Conservation (phyloP, 2,888 invertebrate species). For the Sarcophaga caerulescens region DNA sequence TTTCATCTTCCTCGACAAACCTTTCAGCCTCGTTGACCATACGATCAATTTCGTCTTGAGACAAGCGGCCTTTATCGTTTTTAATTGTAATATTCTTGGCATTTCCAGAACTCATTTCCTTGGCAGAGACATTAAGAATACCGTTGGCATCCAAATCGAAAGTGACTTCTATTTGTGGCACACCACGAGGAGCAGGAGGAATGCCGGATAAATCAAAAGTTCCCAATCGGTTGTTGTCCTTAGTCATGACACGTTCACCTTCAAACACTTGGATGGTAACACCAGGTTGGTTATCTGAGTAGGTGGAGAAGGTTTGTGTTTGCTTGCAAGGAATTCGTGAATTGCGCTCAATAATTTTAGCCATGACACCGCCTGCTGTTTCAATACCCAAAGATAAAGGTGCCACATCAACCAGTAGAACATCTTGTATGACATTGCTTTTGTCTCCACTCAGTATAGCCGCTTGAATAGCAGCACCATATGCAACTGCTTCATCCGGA, state of each 20-base stretch:
- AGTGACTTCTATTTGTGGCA: constrained; percentile 92
- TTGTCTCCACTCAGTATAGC: constrained; percentile 87
- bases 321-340: constrained; percentile 88
- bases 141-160: constrained; percentile 95
- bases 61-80: constrained; percentile 90
- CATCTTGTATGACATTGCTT: constrained; percentile 88
- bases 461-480: constrained; percentile 89
- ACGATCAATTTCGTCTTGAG: constrained; percentile 90
- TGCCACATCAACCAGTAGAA: constrained; percentile 86
- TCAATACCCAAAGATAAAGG: constrained; percentile 89
- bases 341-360: constrained; percentile 88
- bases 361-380: constrained; percentile 91
- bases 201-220: constrained; percentile 98
- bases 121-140: constrained; percentile 93
- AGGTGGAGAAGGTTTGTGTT: constrained; percentile 89
- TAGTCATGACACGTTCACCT: constrained; percentile 94
- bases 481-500: constrained; percentile 91
- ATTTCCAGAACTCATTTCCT: constrained; percentile 86
- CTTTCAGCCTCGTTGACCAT: constrained; percentile 89
- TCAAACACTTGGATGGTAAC: constrained; percentile 89
- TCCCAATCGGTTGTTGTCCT: constrained; percentile 95
- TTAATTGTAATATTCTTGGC: constrained; percentile 90
- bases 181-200: constrained; percentile 95
- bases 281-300: constrained; percentile 90
- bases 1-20: constrained; percentile 88